Evolutionary conservation across 1,140 invertebrate species (phyloP).

Genomic region (Drosophila funebris): DNA sequence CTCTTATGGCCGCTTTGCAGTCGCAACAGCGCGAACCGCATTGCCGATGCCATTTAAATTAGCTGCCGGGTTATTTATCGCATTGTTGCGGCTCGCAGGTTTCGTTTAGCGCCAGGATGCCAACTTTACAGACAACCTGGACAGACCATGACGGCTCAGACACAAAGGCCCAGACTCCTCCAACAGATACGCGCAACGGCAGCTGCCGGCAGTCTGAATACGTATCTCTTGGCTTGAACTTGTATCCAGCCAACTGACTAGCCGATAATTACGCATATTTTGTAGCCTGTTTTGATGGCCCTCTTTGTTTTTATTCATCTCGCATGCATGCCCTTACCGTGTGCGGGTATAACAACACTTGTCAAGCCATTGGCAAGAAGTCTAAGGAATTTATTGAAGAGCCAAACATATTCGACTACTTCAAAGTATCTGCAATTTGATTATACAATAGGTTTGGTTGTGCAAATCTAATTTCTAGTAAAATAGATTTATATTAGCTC

Average conservation of each 20-base stretch:
- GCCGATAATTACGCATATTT: slow-evolving; percentile 79
- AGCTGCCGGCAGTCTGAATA: neutral
- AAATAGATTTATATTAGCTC: too few relatives aligned
- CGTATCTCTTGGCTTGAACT: neutral
- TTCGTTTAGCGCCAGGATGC: slow-evolving; percentile 79
- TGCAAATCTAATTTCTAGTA: too few relatives aligned
- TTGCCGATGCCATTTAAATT: slow-evolving; percentile 72
- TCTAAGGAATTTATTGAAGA: too few relatives aligned
- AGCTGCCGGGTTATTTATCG: slow-evolving; percentile 80
- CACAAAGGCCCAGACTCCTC: slow-evolving; percentile 66
- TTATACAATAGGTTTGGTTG: too few relatives aligned
- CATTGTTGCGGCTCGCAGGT: slow-evolving; percentile 75
- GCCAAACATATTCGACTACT: too few relatives aligned
- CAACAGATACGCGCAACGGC: slow-evolving; percentile 9
- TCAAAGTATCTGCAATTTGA: too few relatives aligned
- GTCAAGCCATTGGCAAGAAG: neutral
- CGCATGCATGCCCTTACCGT: slow-evolving; percentile 1
- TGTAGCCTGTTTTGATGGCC: slow-evolving; percentile 78
- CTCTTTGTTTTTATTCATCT: slow-evolving; percentile 64
- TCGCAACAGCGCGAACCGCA: slow-evolving; percentile 10
- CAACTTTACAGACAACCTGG: slow-evolving; percentile 23
- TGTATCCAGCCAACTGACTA: slow-evolving; percentile 43
- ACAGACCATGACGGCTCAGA: slow-evolving; percentile 51
- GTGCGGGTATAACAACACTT: slow-evolving; percentile 39
- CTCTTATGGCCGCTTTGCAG: slow-evolving; percentile 60